A percentile compares a stretch with the other conserved stretches of the same genome.
Conservation (phyloP, 2,113 vertebrate species). For the Syrmaticus mikado region DNA sequence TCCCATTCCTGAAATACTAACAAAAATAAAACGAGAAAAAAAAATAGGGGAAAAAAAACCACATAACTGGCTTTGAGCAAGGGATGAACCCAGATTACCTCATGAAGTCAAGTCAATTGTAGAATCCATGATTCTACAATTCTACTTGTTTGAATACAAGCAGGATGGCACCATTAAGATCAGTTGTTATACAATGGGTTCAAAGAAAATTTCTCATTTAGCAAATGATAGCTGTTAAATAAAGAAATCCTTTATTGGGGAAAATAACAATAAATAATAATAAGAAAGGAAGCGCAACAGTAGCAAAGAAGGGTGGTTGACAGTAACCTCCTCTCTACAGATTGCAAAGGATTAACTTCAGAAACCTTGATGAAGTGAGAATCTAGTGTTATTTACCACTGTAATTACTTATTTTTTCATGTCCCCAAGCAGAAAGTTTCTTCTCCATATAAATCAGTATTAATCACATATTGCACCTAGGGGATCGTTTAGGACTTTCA, state of each 20-base stretch:
- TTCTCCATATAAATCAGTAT: background rate
- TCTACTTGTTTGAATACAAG: background rate
- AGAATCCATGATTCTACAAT: background rate
- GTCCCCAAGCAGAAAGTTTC: background rate
- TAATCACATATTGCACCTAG: background rate
- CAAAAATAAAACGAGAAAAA: background rate
- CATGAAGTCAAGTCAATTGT: background rate
- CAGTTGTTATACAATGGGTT: background rate
- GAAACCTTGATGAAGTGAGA: background rate
- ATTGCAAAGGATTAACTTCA: background rate
- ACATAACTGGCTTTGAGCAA: background rate
- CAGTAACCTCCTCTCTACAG: background rate
- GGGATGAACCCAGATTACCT: background rate
- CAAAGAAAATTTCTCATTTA: background rate
- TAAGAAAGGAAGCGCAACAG: background rate
- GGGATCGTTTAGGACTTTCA: background rate
- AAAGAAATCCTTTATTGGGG: background rate
- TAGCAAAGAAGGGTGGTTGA: background rate
- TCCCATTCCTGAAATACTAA: background rate
- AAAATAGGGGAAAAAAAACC: accelerated
- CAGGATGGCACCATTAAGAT: background rate
- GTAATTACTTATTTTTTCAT: background rate
- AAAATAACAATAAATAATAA: background rate
- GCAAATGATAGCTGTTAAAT: background rate
- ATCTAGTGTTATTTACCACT: background rate